Evolutionary conservation across 1,140 invertebrate species (phyloP), one percentile per base, ranked within the genome.

Genomic region (Drosophila insularis): DNA sequence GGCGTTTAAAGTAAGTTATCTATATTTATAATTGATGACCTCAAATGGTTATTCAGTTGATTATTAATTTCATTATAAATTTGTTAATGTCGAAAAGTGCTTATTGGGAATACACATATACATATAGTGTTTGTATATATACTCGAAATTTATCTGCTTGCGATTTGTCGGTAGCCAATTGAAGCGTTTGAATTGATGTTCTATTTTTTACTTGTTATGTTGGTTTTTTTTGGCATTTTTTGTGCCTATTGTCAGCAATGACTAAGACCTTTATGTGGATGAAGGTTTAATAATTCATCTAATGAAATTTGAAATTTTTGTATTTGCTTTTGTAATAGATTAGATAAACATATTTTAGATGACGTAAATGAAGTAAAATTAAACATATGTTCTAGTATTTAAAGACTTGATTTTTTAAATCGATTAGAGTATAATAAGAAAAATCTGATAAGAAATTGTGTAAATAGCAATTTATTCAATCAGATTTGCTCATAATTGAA

Each of bases 1-100:
- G 89, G 89, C 90, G 81, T 53, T 59, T 87, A 13, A 91, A 91
- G 89, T 91, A 74, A 91, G 89, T 89, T 77, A 60, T 37, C 56
- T 35, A 35, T 35, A 21, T 21, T 50, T 13, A 21, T 21, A 10
- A 50, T 62, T 19, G 60, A 63, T 74, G 74, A 69, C 68, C 78
- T 64, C 53, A 78, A 87, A 75, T 23, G 27, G 63, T 61, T n/a
- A n/a, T n/a, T n/a, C 54, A 31, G 31, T 60, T 65, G 59, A 64
- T 78, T 17, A 40, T 65, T 68, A 65, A 77, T 77, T 58, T 73
- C 63, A 71, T 85, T 69, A 75, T 68, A 19, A 37, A 35, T 37
- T 19, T 23, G 54, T 69, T 58, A 69, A 64, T 79, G 50, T 11
- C 43, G 60, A 17, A 43, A 68, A 71, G 53, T 55, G 32, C 55